These are phyloP conservation scores for Ascaphus truei DNA, from an alignment of 2,113 vertebrate genomes.

Conservation along the genomic window DNA sequence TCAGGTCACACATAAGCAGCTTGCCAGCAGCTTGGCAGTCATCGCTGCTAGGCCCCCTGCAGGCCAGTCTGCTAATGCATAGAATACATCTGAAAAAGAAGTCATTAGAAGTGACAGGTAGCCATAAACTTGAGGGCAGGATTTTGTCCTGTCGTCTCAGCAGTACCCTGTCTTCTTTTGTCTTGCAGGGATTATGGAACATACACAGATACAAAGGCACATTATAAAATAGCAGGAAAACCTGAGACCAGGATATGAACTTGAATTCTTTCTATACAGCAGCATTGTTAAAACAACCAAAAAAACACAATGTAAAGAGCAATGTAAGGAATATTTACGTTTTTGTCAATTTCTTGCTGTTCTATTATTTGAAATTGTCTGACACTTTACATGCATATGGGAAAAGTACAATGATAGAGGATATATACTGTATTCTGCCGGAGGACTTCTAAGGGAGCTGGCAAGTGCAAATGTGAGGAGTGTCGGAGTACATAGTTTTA, in stretches of 20 bases:
- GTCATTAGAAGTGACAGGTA: slow-evolving; percentile 63
- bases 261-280: too few relatives aligned
- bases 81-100: slow-evolving; percentile 45
- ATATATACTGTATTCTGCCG: too few relatives aligned
- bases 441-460: too few relatives aligned
- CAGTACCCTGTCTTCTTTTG: slow-evolving; percentile 56
- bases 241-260: not conserved
- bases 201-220: slow-evolving; percentile 37
- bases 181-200: slow-evolving; percentile 51
- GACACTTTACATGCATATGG: too few relatives aligned
- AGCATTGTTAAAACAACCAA: too few relatives aligned
- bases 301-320: too few relatives aligned
- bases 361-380: too few relatives aligned
- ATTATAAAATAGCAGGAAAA: not conserved
- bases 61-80: slow-evolving; percentile 52
- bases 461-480: too few relatives aligned
- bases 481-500: too few relatives aligned
- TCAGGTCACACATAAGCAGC: slow-evolving; percentile 55
- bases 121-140: slow-evolving; percentile 46
- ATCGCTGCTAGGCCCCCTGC: slow-evolving; percentile 60
- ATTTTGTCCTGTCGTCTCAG: slow-evolving; percentile 41
- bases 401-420: too few relatives aligned
- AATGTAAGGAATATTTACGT: too few relatives aligned
- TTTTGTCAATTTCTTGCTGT: too few relatives aligned
- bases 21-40: slow-evolving; percentile 51